Conservation (phyloP, 2,113 vertebrate species). For the Sander vitreus region DNA sequence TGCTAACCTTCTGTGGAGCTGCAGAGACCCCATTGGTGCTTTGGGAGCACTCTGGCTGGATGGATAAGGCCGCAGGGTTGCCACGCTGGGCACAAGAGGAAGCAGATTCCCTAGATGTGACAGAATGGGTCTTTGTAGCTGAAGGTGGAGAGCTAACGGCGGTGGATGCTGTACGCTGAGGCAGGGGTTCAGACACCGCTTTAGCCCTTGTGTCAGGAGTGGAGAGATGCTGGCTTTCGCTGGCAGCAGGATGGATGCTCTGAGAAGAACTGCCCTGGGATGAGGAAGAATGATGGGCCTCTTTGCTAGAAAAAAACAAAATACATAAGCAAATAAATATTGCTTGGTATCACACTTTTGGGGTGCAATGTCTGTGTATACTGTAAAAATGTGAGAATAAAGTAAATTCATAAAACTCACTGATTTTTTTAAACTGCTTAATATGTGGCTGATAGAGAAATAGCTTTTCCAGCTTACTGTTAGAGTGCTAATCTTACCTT, state of each 20-base stretch:
- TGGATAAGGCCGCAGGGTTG: slow-evolving; percentile 50
- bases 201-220: slow-evolving; percentile 61
- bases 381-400: background rate
- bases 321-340: background rate
- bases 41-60: slow-evolving; percentile 25
- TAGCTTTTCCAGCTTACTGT: background rate
- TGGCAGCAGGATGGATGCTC: slow-evolving; percentile 47
- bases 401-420: background rate
- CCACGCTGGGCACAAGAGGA: slow-evolving; percentile 38
- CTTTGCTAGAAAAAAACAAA: slow-evolving; percentile 44
- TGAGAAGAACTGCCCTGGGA: slow-evolving; percentile 51
- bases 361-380: background rate
- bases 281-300: slow-evolving; percentile 17
- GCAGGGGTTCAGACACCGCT: slow-evolving; percentile 44
- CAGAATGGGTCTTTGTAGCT: slow-evolving; percentile 35
- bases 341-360: background rate
- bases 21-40: slow-evolving; percentile 28
- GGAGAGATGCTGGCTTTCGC: slow-evolving; percentile 47
- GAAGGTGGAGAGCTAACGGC: slow-evolving; percentile 47
- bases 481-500: slow-evolving; percentile 56
- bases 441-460: background rate
- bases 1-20: slow-evolving; percentile 25
- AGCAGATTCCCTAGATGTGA: slow-evolving; percentile 27
- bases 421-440: background rate
- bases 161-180: slow-evolving; percentile 35